Conservation (phyloP, 2,797 vertebrate species). For the Pseudochirops corinnae region DNA sequence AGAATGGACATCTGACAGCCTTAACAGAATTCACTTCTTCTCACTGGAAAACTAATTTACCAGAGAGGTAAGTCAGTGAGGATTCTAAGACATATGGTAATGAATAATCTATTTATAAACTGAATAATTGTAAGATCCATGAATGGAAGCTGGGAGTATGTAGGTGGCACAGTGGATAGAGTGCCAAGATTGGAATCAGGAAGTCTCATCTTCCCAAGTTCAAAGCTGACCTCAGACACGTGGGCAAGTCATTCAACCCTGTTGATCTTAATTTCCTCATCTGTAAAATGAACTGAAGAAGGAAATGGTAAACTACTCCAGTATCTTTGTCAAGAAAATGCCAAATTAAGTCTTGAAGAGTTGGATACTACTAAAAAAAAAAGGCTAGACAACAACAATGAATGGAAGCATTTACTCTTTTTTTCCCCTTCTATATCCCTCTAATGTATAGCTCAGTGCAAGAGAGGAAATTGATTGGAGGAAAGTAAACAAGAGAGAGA, state of each 20-base stretch:
- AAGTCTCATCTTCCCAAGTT: constrained; percentile 10
- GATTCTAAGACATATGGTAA: background rate
- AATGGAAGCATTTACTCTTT: no score
- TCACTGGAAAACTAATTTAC: background rate
- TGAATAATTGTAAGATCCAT: constrained; percentile 4
- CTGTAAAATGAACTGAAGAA: background rate
- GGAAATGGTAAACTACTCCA: background rate
- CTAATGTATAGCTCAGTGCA: no score
- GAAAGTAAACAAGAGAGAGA: no score
- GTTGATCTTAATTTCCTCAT: background rate
- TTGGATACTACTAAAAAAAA: background rate
- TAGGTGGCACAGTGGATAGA: background rate
- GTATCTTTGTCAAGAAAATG: background rate
- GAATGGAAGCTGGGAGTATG: background rate
- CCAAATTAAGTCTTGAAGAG: background rate
- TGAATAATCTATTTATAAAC: constrained; percentile 37
- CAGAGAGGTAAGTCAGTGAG: background rate
- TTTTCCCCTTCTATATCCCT: no score
- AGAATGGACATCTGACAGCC: background rate
- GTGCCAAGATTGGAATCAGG: background rate
- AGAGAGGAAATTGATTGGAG: no score
- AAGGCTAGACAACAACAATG: no score
- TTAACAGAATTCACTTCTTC: constrained; percentile 1
- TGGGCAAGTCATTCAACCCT: background rate
- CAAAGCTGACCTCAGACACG: background rate